Evolutionary conservation across 2,797 vertebrate species (phyloP).

Genomic region (Antrozous pallidus): DNA sequence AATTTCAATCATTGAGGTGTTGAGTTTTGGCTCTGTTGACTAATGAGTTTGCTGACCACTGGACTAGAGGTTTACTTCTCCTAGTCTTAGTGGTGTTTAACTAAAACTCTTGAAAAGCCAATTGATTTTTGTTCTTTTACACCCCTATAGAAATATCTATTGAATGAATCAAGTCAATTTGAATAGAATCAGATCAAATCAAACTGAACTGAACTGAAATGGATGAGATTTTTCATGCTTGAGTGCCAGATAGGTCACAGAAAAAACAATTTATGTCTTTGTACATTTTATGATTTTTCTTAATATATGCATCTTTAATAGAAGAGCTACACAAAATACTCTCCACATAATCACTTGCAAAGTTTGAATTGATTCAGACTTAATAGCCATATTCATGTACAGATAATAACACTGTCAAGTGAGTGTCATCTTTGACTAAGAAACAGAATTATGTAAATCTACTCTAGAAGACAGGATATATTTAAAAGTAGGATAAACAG

Average conservation of each 20-base stretch:
- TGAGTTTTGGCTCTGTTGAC: no score
- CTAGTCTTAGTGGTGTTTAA: not conserved
- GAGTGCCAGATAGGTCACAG: not conserved
- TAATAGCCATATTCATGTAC: constrained; percentile 36
- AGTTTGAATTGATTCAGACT: constrained; percentile 21
- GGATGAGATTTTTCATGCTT: not conserved
- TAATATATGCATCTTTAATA: not conserved
- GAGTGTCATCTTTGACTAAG: constrained; percentile 54
- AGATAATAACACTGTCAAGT: constrained; percentile 55
- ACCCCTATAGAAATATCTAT: not conserved
- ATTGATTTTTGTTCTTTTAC: not conserved
- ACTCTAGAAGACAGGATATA: not conserved
- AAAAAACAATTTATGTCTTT: not conserved
- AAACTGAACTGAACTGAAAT: not conserved
- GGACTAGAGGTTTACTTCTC: not conserved
- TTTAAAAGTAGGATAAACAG: constrained; percentile 52
- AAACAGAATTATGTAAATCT: constrained; percentile 47
- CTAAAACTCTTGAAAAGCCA: not conserved
- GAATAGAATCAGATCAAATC: not conserved
- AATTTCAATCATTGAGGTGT: no score
- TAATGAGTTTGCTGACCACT: no score
- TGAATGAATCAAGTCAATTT: constrained; percentile 12
- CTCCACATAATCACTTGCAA: not conserved
- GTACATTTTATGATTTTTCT: not conserved
- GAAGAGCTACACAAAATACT: not conserved